These are phyloP conservation scores for Aspidiotus destructor DNA, from an alignment of 2,888 invertebrate species.

Conservation along the genomic window DNA sequence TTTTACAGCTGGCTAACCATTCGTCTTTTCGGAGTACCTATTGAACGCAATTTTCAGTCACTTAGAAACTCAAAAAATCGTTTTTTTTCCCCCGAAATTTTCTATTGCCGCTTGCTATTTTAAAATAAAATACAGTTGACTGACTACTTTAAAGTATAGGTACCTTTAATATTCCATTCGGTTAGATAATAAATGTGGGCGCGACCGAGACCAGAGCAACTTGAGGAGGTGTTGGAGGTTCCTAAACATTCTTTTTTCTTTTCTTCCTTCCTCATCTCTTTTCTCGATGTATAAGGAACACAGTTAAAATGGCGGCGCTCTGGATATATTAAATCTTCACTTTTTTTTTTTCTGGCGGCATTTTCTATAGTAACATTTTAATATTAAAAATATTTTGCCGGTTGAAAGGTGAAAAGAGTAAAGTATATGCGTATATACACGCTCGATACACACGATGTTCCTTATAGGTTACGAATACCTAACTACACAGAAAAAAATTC, in stretches of 20 bases:
- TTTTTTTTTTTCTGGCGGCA: slow-evolving; percentile 7
- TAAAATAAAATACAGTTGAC: not conserved
- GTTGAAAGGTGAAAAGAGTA: slow-evolving; percentile 32
- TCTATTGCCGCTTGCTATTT: not conserved
- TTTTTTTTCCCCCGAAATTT: slow-evolving; percentile 8
- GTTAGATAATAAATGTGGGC: slow-evolving; percentile 30
- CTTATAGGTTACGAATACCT: no score
- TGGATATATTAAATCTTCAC: slow-evolving; percentile 27
- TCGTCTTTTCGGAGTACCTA: no score
- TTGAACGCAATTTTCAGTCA: no score
- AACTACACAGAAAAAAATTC: slow-evolving; percentile 18
- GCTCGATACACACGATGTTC: not conserved
- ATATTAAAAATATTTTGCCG: slow-evolving; percentile 30
- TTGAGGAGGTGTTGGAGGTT: slow-evolving; percentile 30
- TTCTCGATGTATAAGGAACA: not conserved
- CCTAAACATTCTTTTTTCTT: slow-evolving; percentile 13
- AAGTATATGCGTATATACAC: slow-evolving; percentile 8
- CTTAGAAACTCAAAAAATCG: slow-evolving; percentile 19
- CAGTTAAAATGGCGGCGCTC: slow-evolving; percentile 22
- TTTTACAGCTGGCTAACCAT: no score
- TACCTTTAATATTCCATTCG: slow-evolving; percentile 27
- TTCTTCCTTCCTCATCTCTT: not conserved
- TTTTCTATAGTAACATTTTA: slow-evolving; percentile 27
- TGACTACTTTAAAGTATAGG: slow-evolving; percentile 9
- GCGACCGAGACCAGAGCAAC: slow-evolving; percentile 25